A percentile compares a stretch with the other conserved stretches of the same genome.
Conservation (phyloP, 2,888 invertebrate species). For the Cerastis rubricosa region DNA sequence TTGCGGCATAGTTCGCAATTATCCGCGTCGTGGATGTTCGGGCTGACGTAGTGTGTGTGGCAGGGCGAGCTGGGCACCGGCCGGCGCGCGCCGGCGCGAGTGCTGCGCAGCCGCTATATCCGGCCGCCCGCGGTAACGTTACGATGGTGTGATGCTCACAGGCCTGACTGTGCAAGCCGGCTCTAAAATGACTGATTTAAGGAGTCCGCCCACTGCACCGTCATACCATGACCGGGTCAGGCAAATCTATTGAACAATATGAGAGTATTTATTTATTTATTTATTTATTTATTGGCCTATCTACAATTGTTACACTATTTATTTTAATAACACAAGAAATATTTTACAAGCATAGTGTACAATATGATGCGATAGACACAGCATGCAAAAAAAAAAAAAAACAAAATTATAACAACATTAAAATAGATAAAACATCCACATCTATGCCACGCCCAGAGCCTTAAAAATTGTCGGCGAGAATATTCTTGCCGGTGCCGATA, state of each 20-base stretch:
- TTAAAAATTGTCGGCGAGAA: background rate
- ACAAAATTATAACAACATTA: no score
- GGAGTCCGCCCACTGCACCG: background rate
- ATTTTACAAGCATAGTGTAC: no score
- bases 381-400: no score
- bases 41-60: conserved; percentile 65
- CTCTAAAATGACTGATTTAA: conserved; percentile 67
- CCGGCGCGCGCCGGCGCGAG: conserved; percentile 80
- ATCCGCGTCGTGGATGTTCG: background rate
- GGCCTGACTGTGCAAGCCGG: conserved; percentile 57
- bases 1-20: background rate
- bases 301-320: no score
- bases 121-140: conserved; percentile 89
- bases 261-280: no score
- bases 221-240: background rate
- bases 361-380: no score
- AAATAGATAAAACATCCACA: no score
- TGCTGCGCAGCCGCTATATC: conserved; percentile 89
- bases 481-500: background rate
- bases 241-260: no score
- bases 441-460: background rate
- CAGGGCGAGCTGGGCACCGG: conserved; percentile 80
- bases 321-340: no score
- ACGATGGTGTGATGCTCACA: conserved; percentile 88
- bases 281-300: no score